These are phyloP conservation scores for Grantiella picta DNA, from an alignment of 2,113 vertebrate species.

Conservation along the genomic window DNA sequence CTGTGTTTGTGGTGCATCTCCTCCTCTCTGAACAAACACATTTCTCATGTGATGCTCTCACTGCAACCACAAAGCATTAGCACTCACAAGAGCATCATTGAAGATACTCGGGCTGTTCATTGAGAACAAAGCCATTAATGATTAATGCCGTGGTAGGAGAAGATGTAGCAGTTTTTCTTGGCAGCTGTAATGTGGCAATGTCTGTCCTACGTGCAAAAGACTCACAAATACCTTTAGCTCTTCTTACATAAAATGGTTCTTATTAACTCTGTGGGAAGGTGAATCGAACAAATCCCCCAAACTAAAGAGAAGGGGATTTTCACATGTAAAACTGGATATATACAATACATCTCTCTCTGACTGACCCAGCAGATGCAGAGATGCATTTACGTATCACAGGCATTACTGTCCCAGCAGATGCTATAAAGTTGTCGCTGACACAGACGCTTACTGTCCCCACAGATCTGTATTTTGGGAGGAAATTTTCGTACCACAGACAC, in stretches of 20 bases:
- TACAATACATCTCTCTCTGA: slow-evolving; percentile 59
- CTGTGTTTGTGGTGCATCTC: not conserved
- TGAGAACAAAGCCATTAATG: slow-evolving; percentile 65
- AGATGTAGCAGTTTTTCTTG: slow-evolving; percentile 53
- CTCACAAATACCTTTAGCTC: not conserved
- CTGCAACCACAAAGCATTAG: slow-evolving; percentile 50
- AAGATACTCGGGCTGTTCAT: slow-evolving; percentile 52
- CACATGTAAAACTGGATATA: slow-evolving; percentile 1
- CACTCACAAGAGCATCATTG: slow-evolving; percentile 60
- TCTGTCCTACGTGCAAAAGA: not conserved
- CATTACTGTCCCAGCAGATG: slow-evolving; percentile 61
- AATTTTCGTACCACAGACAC: slow-evolving; percentile 52
- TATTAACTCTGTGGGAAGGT: slow-evolving; percentile 10
- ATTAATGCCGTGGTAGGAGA: slow-evolving; percentile 43
- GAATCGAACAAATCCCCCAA: not conserved
- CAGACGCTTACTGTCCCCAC: slow-evolving; percentile 64
- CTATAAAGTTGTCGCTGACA: slow-evolving; percentile 42
- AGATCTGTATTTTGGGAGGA: slow-evolving; percentile 10
- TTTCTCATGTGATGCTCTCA: slow-evolving; percentile 40
- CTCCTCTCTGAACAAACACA: slow-evolving; percentile 12
- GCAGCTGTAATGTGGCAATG: slow-evolving; percentile 34
- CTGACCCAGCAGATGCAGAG: slow-evolving; percentile 49
- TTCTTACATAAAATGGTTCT: not conserved
- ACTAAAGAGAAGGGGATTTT: slow-evolving; percentile 20
- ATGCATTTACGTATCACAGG: slow-evolving; percentile 40